Evolutionary conservation across 2,888 invertebrate species (phyloP).

Genomic region (Tethea ocularis): DNA sequence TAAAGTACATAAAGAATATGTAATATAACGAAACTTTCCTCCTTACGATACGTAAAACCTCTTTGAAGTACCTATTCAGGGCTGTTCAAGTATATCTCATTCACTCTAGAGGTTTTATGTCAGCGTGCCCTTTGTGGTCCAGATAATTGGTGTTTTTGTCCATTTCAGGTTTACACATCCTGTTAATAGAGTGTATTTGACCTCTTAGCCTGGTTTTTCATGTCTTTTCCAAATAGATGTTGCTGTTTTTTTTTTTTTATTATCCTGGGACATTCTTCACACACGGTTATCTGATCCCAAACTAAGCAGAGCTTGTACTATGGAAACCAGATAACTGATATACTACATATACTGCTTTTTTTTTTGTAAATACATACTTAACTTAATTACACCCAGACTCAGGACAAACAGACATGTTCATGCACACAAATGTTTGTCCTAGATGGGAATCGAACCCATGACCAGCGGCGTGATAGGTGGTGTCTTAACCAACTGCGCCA

Average conservation of each 20-base stretch:
- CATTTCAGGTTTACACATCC: slow-evolving; percentile 15
- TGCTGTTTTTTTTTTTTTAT: background rate
- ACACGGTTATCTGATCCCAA: too few species aligned
- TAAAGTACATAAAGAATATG: background rate
- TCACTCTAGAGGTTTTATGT: slow-evolving; percentile 17
- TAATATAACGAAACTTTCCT: background rate
- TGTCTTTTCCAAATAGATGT: background rate
- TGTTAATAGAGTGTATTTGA: slow-evolving; percentile 9
- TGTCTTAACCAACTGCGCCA: too few species aligned
- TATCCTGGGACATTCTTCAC: too few species aligned
- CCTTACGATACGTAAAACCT: background rate
- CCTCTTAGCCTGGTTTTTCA: background rate
- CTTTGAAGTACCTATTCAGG: slow-evolving; percentile 5
- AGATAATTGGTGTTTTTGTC: slow-evolving; percentile 17
- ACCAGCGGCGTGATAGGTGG: too few species aligned
- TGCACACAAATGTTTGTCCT: too few species aligned
- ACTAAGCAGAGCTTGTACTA: too few species aligned
- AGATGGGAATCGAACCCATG: too few species aligned
- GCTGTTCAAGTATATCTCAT: slow-evolving; percentile 2
- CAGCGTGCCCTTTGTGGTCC: slow-evolving; percentile 12
- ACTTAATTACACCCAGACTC: too few species aligned
- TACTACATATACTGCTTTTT: too few species aligned
- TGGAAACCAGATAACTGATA: too few species aligned
- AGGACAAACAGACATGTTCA: too few species aligned
- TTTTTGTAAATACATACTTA: too few species aligned